Evolutionary conservation across 2,797 vertebrate genomes (phyloP), one percentile per base, ranked within the genome.

Genomic region (Fundulus diaphanus): DNA sequence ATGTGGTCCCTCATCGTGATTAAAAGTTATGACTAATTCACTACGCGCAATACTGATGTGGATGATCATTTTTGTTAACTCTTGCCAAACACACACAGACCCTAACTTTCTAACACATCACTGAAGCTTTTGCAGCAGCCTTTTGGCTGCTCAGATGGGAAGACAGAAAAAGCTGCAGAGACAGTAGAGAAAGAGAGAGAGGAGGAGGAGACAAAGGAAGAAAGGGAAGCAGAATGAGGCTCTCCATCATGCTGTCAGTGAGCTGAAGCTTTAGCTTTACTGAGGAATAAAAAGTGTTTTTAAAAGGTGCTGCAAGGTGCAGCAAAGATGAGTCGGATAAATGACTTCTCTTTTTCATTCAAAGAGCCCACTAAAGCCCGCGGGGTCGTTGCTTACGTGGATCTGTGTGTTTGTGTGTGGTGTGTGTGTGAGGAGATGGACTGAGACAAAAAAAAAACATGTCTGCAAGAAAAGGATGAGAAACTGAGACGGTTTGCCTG

Each of bases 271-370:
- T 88, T 85, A 77, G 86, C 76, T 67, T 88, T 86, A 83, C 85
- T 73, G 5, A 61, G 85, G 85, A 92, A 90, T 90, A 88, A 89
- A 86, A 85, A 89, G 87, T 86, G 84, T 90, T 94, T 92, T 89
- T 89, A 91, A 91, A 90, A 90, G 87, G 85, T 90, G 87, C 88
- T 88, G 73, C 61, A 68, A 92, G 90, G 87, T 87, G 79, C 83
- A 78, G 80, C 70, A 49, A 88, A 84, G 89, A 92, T 87, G 92
- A 94, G 90, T 90, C 85, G 88, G 94, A 96, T 95, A 94, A 96
- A 96, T 93, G 85, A 94, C 89, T 89, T 90, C 89, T 92, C 85
- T 92, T 93, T 95, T 94, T 94, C 86, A 93, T 90, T 91, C 87
- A 90, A 91, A 93, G 92, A 89, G 87, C 90, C 81, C 81, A n/a